Percentiles rank a stretch among this genome's conserved stretches.
These are phyloP conservation scores for Parapristionchus giblindavisi DNA, from an alignment of 2,888 invertebrate genomes.

Conservation along the genomic window DNA sequence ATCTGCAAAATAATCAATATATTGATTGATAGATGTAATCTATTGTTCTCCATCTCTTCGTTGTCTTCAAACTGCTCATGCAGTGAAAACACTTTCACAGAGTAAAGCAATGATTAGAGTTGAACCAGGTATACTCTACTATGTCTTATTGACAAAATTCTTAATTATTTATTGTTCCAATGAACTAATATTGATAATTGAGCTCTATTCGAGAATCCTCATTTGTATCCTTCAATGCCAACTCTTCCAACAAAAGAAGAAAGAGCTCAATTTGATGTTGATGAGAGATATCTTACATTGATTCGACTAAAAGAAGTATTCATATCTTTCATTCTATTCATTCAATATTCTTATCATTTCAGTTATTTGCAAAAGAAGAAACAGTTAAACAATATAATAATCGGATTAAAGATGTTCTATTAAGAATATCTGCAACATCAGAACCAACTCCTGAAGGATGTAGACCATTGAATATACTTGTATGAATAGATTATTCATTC, in stretches of 20 bases:
- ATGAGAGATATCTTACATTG: constrained; percentile 30
- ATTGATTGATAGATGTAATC: constrained; percentile 49
- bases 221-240: constrained; percentile 19
- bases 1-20: neutral
- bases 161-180: neutral
- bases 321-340: neutral
- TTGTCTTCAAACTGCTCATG: constrained; percentile 59
- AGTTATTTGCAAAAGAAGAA: constrained; percentile 26
- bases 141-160: neutral
- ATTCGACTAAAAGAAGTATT: constrained; percentile 15
- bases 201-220: constrained; percentile 36
- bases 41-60: constrained; percentile 62
- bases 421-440: constrained; percentile 16
- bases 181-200: no score
- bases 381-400: constrained; percentile 10
- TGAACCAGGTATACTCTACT: constrained; percentile 1
- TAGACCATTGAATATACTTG: constrained; percentile 19
- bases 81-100: constrained; percentile 36
- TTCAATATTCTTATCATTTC: neutral
- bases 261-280: constrained; percentile 7
- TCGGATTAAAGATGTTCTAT: constrained; percentile 26
- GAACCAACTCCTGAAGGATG: neutral
- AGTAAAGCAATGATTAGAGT: constrained; percentile 11
- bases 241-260: constrained; percentile 25
- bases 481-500: neutral